These are phyloP conservation scores for Cyprinodon brontotheroides DNA, from an alignment of 2,113 vertebrate genomes.

Conservation along the genomic window DNA sequence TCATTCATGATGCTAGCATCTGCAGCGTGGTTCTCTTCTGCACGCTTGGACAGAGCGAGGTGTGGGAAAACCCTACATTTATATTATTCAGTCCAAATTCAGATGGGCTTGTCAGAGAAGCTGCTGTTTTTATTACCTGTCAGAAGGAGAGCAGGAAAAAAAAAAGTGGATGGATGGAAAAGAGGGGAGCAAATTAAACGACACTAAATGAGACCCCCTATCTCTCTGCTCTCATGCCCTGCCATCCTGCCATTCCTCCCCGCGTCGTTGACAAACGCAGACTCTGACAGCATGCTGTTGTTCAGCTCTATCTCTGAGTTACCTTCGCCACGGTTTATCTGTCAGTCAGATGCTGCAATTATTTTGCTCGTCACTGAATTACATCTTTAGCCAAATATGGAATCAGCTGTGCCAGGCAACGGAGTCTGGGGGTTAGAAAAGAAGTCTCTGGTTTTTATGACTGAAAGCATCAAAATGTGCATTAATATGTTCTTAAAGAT, in stretches of 20 bases:
- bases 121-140: constrained; percentile 76
- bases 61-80: constrained; percentile 64
- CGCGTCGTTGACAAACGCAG: constrained; percentile 22
- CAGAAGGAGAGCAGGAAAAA: constrained; percentile 39
- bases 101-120: constrained; percentile 76
- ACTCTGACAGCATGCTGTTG: constrained; percentile 68
- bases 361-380: constrained; percentile 56
- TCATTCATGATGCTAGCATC: constrained; percentile 23
- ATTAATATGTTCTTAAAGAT: constrained; percentile 34
- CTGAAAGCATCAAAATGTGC: constrained; percentile 17
- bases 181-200: constrained; percentile 72
- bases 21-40: constrained; percentile 36
- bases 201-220: constrained; percentile 69
- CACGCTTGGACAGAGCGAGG: constrained; percentile 61
- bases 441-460: constrained; percentile 12
- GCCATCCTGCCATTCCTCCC: constrained; percentile 42
- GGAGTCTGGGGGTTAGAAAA: not conserved
- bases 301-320: constrained; percentile 56
- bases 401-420: constrained; percentile 2
- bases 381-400: constrained; percentile 22
- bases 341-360: constrained; percentile 68
- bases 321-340: constrained; percentile 54
- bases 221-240: constrained; percentile 30
- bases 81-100: constrained; percentile 79
- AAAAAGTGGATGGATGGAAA: constrained; percentile 60